Percentiles rank a stretch among this genome's conserved stretches.
These are phyloP conservation scores for Lasioglossum pauxillum DNA, from an alignment of 2,888 invertebrate genomes.

Conservation along the genomic window DNA sequence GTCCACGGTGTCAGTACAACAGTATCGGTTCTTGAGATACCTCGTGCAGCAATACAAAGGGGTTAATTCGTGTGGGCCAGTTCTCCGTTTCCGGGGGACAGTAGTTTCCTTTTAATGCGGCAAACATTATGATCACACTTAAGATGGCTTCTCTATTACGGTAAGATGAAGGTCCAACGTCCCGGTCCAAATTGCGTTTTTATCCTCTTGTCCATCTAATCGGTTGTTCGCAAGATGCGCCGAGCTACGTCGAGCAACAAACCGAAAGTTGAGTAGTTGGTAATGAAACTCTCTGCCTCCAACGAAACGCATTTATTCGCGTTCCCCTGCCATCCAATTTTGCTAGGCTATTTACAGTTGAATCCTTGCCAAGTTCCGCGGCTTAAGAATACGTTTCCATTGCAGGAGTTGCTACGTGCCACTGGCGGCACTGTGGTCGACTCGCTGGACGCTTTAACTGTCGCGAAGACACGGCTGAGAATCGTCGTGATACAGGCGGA, in stretches of 20 bases:
- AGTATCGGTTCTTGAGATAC: background rate
- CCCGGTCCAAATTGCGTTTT: background rate
- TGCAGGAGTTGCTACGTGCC: conserved; percentile 73
- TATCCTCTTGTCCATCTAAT: background rate
- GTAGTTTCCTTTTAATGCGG: background rate
- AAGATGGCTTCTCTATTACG: background rate
- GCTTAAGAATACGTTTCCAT: conserved; percentile 44
- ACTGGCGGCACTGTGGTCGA: conserved; percentile 72
- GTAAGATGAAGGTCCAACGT: background rate
- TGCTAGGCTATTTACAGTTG: conserved; percentile 49
- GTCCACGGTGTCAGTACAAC: background rate
- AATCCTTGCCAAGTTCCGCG: conserved; percentile 51
- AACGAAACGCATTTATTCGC: conserved; percentile 54
- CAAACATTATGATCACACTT: background rate
- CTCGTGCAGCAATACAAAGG: background rate
- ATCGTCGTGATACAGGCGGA: conserved; percentile 67
- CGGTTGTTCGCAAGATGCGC: background rate
- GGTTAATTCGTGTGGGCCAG: background rate
- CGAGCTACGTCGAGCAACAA: background rate
- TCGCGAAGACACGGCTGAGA: conserved; percentile 53
- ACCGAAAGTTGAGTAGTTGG: background rate
- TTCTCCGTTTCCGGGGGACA: background rate
- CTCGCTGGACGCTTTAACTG: conserved; percentile 63
- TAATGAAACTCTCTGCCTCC: conserved; percentile 22
- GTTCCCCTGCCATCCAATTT: conserved; percentile 27